These are phyloP conservation scores for Haliclystus octoradiatus DNA, from an alignment of 30 jellyfish, hydroid and myxozoan genomes.

Conservation along the genomic window DNA sequence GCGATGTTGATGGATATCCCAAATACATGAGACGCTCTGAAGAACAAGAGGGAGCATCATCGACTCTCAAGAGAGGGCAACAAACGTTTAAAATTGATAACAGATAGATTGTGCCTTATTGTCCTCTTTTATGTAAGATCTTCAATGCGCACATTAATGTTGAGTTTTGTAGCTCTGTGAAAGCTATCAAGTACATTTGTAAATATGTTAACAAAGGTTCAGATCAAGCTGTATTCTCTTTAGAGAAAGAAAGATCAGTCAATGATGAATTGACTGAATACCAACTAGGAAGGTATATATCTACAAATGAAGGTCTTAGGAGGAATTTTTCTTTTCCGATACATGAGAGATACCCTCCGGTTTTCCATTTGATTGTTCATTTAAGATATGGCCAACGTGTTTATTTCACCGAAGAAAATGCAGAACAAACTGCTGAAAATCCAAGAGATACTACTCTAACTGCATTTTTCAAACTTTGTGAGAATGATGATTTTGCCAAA, in stretches of 20 bases:
- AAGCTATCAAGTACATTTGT: slow-evolving; percentile 3
- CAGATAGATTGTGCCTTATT: not conserved
- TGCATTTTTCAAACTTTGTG: not conserved
- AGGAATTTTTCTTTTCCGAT: not conserved
- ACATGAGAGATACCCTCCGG: not conserved
- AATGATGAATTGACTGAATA: not conserved
- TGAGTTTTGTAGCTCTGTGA: slow-evolving; percentile 2
- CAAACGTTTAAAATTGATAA: too few relatives aligned
- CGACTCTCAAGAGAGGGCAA: not conserved
- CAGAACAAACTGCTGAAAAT: not conserved
- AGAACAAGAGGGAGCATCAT: not conserved
- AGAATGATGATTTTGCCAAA: not conserved
- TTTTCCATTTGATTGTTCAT: not conserved
- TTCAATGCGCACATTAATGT: slow-evolving; percentile 6
- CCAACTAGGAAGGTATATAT: not conserved
- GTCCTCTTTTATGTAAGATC: not conserved
- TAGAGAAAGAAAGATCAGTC: not conserved
- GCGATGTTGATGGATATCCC: slow-evolving; percentile 1
- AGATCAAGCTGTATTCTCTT: not conserved
- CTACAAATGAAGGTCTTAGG: not conserved
- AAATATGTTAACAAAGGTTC: not conserved
- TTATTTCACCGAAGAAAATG: not conserved
- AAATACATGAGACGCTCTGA: not conserved
- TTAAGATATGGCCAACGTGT: slow-evolving; percentile 1
- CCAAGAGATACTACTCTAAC: not conserved